These are phyloP conservation scores for Eupeodes latifasciatus DNA, from an alignment of 2,888 invertebrate species.

Conservation along the genomic window DNA sequence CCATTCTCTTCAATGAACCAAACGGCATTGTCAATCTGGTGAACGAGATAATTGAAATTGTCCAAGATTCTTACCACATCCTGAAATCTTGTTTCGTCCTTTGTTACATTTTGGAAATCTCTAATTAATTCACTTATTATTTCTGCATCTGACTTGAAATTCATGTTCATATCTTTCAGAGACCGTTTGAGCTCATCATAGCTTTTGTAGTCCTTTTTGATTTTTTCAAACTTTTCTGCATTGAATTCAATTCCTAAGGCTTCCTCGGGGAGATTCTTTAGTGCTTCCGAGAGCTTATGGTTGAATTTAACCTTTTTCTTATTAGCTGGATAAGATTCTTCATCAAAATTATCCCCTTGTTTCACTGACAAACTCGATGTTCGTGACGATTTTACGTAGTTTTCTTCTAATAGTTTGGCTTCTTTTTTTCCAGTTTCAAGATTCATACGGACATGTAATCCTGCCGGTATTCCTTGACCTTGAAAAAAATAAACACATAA, in stretches of 20 bases:
- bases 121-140: constrained; percentile 86
- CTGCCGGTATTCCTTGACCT: constrained; percentile 90
- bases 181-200: constrained; percentile 88
- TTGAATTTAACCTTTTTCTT: constrained; percentile 79
- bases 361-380: constrained; percentile 73
- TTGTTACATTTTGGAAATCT: constrained; percentile 82
- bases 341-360: constrained; percentile 53
- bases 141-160: constrained; percentile 89
- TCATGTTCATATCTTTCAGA: constrained; percentile 86
- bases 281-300: constrained; percentile 81
- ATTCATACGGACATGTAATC: constrained; percentile 90
- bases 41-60: constrained; percentile 90
- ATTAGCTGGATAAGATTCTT: constrained; percentile 48
- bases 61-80: constrained; percentile 83
- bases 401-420: constrained; percentile 89
- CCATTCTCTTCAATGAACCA: constrained; percentile 88
- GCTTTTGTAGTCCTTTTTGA: constrained; percentile 85
- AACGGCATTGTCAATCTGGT: constrained; percentile 91
- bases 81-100: constrained; percentile 75
- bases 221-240: constrained; percentile 80
- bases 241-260: constrained; percentile 80
- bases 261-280: constrained; percentile 82
- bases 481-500: constrained; percentile 77
- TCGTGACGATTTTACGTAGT: constrained; percentile 77
- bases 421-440: constrained; percentile 90